Conservation (phyloP, 1,140 invertebrate species). For the Charaxes varanes region DNA sequence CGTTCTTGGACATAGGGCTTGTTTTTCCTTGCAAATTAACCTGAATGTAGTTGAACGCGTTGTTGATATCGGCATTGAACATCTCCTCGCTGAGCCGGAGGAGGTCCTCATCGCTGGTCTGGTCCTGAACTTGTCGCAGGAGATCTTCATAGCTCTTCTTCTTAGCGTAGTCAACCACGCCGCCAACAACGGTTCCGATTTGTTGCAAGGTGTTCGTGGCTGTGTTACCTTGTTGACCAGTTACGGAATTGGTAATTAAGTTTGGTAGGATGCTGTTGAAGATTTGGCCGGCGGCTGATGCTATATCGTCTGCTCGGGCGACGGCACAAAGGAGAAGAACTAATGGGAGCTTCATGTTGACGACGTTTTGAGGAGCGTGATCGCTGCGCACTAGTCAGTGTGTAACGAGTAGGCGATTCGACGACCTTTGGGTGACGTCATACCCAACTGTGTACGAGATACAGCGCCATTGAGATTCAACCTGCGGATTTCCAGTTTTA, state of each 20-base stretch:
- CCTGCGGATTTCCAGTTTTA: constrained; percentile 54
- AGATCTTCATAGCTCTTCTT: constrained; percentile 66
- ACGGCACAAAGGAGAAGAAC: constrained; percentile 36
- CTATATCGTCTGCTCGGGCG: constrained; percentile 46
- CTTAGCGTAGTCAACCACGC: constrained; percentile 63
- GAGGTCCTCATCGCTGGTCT: constrained; percentile 58
- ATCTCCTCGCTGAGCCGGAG: constrained; percentile 61
- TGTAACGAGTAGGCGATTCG: constrained; percentile 40
- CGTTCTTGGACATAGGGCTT: constrained; percentile 58
- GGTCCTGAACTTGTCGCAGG: constrained; percentile 51
- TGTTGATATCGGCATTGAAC: constrained; percentile 66
- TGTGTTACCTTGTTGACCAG: constrained; percentile 48
- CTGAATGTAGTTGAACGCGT: constrained; percentile 62
- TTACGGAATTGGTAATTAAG: constrained; percentile 48
- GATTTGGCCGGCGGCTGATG: constrained; percentile 59
- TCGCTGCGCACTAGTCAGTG: constrained; percentile 59
- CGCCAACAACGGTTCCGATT: constrained; percentile 62
- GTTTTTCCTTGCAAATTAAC: constrained; percentile 67
- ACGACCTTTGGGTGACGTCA: constrained; percentile 66
- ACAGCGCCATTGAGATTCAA: constrained; percentile 53
- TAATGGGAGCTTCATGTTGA: constrained; percentile 45
- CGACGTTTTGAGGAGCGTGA: constrained; percentile 45
- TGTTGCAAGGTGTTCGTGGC: constrained; percentile 50
- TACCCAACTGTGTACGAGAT: constrained; percentile 33
- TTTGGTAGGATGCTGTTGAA: constrained; percentile 62